Evolutionary conservation across 1,140 invertebrate species (phyloP).

Genomic region (Ooceraea biroi): DNA sequence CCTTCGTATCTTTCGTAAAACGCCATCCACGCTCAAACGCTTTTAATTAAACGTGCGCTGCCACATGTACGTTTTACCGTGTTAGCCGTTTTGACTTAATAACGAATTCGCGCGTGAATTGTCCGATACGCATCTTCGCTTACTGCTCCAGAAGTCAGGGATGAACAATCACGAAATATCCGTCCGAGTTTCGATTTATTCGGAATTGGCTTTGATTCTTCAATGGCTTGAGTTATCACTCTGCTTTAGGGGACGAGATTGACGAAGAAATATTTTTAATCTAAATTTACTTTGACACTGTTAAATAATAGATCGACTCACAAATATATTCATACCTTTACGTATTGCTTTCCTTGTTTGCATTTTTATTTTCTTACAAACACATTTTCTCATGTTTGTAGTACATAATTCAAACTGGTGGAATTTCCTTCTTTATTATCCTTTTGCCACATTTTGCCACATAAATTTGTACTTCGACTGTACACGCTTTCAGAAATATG

Average conservation of each 20-base stretch:
- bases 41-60: conserved; percentile 47
- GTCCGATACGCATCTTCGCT: conserved; percentile 16
- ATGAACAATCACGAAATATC: conserved; percentile 2
- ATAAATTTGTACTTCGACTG: not conserved
- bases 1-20: conserved; percentile 50
- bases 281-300: conserved; percentile 2
- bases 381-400: not conserved
- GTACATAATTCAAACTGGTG: not conserved
- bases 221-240: not conserved
- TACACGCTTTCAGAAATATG: too few relatives aligned
- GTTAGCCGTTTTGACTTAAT: conserved; percentile 29
- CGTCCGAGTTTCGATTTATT: conserved; percentile 35
- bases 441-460: not conserved
- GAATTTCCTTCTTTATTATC: not conserved
- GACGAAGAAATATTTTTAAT: not conserved
- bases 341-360: not conserved
- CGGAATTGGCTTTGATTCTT: not conserved
- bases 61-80: not conserved
- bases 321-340: not conserved
- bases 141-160: not conserved
- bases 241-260: not conserved
- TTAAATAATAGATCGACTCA: not conserved
- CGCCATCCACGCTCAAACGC: conserved; percentile 30
- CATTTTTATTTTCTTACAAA: not conserved
- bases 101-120: conserved; percentile 48